Evolutionary conservation across 2,113 vertebrate genomes (phyloP), one percentile per base, ranked within the genome.

Genomic region (Tenrec ecaudatus): DNA sequence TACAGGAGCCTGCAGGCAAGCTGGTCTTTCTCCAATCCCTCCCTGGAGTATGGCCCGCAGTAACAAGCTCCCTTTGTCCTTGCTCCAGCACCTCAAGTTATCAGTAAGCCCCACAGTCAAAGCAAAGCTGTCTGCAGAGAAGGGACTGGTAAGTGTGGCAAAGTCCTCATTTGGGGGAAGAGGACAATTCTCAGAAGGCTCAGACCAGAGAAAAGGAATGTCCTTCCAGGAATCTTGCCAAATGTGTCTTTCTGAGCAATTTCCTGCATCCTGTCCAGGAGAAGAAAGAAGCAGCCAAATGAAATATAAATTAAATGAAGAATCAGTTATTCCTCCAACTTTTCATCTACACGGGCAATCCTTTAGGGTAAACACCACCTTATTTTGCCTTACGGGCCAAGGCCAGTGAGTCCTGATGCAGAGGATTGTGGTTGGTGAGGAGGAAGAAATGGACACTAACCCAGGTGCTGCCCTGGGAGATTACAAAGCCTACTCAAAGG

Each of bases 241-340:
- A 86, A 95, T 6, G 4, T 80, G 33, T 89, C 83, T 95, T 95
- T 86, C 82, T 80, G 64, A 92, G 69, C 80, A 88, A 94, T 89
- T 90, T 85, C 40, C 53, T 16, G 85, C 22, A 88, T 69, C 22
- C 43, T 76, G 66, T 27, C 25, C 29, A 76, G 38, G 27, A 40
- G 43, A 88, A 90, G 25, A 90, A 79, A 62, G 36, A 94, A 95
- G 31, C 5, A 16, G 66, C 25, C 60, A 88, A 91, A 88, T 82
- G 84, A 93, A 92, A 90, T 36, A 27, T 25, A 82, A 92, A 68
- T 79, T 15, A 60, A 76, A n/a, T 60, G 75, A 90, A 93, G 17
- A 58, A 7, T 9, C 62, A 88, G 19, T 29, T 58, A 47, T 36
- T 91, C 25, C 90, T 93, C 31, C 19, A 81, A 57, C 17, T 9